A percentile compares a stretch with the other conserved stretches of the same genome.
Conservation (phyloP, 2,797 vertebrate genomes). For the Tangara arthus region DNA sequence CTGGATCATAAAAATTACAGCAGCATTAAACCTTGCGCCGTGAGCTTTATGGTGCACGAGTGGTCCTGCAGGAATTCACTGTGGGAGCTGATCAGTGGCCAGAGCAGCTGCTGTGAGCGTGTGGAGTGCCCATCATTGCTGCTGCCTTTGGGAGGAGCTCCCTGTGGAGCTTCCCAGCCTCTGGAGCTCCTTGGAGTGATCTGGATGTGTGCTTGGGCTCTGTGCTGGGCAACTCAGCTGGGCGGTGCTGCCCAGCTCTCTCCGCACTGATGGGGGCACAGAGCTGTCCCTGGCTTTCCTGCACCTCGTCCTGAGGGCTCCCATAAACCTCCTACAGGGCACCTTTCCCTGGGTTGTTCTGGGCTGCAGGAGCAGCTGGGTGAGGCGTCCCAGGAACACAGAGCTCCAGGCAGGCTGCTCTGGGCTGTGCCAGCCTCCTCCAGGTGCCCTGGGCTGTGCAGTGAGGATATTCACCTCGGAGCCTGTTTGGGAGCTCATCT, state of each 20-base stretch:
- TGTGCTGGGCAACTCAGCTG: neutral
- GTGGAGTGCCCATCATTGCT: rapidly evolving
- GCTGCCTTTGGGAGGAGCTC: neutral
- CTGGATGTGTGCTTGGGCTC: rapidly evolving
- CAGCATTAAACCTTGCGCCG: neutral
- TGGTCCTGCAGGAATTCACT: neutral
- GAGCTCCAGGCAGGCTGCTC: neutral
- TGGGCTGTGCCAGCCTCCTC: neutral
- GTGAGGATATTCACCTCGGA: neutral
- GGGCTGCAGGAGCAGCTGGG: rapidly evolving
- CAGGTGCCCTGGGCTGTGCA: neutral
- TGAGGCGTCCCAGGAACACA: neutral
- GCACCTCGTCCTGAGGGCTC: rapidly evolving
- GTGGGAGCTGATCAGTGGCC: neutral
- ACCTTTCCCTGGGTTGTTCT: rapidly evolving
- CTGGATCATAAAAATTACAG: neutral
- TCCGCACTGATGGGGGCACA: rapidly evolving
- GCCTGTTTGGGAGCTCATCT: neutral
- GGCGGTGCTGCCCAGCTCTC: neutral
- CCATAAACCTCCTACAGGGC: rapidly evolving
- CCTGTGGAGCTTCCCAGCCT: rapidly evolving
- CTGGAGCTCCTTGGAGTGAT: rapidly evolving
- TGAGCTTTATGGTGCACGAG: neutral
- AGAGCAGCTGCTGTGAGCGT: neutral
- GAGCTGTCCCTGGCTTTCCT: rapidly evolving